Base-by-base conservation (phyloP, 2,888 invertebrate genomes). In the Xestia rhomboidea region DNA sequence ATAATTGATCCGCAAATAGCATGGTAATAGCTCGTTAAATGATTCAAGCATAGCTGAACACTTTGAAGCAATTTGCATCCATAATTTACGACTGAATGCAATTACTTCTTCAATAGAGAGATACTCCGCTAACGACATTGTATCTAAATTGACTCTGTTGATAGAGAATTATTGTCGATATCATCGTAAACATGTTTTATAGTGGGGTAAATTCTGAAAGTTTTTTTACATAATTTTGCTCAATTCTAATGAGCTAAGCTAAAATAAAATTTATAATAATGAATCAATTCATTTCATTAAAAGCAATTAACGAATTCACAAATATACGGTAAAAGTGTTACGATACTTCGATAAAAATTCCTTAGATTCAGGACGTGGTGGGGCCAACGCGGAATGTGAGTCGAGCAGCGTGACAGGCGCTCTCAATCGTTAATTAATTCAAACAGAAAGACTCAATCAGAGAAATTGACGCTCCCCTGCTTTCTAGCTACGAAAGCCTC, bases 381-480 rank as follows among this genome's bases (percentile, higher is more conserved):
- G 89, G 90, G 89, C 91, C 83, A 89, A 86, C 88, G 91, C 90
- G 95, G 96, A 94, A 96, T 96, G 96, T 93, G 93, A 93, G 89
- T 88, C 94, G 92, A 91, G 87, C 93, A 94, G 93, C 95, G 95
- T 95, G 95, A 95, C 95, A 95, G 92, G 89, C 94, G 96, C 91
- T 95, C 96, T 95, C 95, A 93, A 94, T 96, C 88, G 91, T 90
- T 96, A 96, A 96, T 96, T 95, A 96, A 96, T 96, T 95, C 95
- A 94, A 94, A 95, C 94, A 95, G 93, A 95, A 93, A 95, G 91
- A 94, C 94, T 95, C 95, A 95, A 96, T 96, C 95, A 95, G 95
- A 96, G 95, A 96, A 95, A 96, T 94, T 96, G 92, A 94, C 90
- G 94, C 92, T 93, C 90, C 90, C 90, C 93, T 93, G 95, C 96